Conservation (phyloP, 2,797 vertebrate genomes). For the Danio kyathit region DNA sequence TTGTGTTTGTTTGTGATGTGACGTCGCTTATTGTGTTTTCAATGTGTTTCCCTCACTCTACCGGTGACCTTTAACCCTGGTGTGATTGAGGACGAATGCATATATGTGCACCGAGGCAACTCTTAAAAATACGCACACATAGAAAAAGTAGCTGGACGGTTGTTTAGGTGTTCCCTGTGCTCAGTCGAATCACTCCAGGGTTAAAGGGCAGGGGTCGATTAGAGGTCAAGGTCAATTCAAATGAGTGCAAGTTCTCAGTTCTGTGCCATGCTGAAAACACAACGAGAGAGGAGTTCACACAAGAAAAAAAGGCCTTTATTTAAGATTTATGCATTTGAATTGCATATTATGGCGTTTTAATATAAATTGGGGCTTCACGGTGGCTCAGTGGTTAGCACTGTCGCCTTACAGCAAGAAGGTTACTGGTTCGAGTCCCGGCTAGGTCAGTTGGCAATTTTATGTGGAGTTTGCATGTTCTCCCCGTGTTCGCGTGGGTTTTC, state of each 20-base stretch:
- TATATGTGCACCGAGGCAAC: constrained; percentile 13
- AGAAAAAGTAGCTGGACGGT: constrained; percentile 27
- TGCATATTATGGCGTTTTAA: background rate
- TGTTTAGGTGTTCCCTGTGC: constrained; percentile 55
- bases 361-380: too few species aligned
- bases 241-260: constrained; percentile 72
- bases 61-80: constrained; percentile 70
- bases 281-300: background rate
- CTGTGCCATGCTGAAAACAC: constrained; percentile 66
- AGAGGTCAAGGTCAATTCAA: constrained; percentile 66
- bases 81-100: constrained; percentile 47
- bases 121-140: background rate
- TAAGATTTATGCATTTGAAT: background rate
- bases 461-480: too few species aligned
- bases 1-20: constrained; percentile 74
- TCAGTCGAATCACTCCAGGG: constrained; percentile 62
- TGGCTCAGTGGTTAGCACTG: too few species aligned
- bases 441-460: too few species aligned
- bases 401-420: too few species aligned
- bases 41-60: constrained; percentile 39
- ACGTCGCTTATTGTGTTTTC: constrained; percentile 63
- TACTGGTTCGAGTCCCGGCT: too few species aligned
- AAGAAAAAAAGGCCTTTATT: background rate
- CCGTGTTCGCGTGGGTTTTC: too few species aligned
- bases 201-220: constrained; percentile 67